Percentiles rank a stretch among this genome's conserved stretches.
Evolutionary conservation across 2,797 vertebrate species (phyloP).

Genomic region (Sphaeramia orbicularis): DNA sequence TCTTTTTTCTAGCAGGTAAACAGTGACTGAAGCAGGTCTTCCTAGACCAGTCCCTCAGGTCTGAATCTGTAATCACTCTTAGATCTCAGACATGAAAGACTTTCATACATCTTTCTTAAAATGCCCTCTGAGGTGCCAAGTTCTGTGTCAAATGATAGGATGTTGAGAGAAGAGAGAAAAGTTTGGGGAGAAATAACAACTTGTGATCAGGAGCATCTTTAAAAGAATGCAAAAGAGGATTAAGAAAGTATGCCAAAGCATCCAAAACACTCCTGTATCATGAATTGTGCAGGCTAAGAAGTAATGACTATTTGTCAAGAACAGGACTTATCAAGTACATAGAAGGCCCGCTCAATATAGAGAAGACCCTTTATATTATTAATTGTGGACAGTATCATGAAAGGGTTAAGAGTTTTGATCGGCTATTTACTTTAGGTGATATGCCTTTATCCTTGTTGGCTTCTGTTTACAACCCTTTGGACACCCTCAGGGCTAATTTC

Average conservation of each 20-base stretch:
- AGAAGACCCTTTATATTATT: background rate
- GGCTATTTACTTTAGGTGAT: no score
- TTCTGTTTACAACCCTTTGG: no score
- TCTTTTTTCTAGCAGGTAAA: constrained; percentile 73
- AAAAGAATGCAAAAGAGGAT: constrained; percentile 30
- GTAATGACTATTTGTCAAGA: constrained; percentile 30
- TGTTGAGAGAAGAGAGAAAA: constrained; percentile 49
- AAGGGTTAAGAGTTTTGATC: background rate
- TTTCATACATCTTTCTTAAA: constrained; percentile 71
- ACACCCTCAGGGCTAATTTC: no score
- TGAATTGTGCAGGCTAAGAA: constrained; percentile 57
- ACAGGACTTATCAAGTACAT: constrained; percentile 12
- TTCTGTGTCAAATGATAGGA: constrained; percentile 61
- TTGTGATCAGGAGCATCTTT: constrained; percentile 35
- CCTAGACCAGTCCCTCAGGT: constrained; percentile 73
- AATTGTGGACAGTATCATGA: background rate
- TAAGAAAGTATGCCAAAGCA: constrained; percentile 42
- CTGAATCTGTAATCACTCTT: constrained; percentile 79
- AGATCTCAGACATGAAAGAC: constrained; percentile 85
- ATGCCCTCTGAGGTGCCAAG: constrained; percentile 74
- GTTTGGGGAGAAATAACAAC: no score
- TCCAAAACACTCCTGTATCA: constrained; percentile 26
- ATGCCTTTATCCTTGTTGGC: no score
- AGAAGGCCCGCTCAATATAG: background rate
- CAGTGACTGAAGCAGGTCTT: constrained; percentile 71